Evolutionary conservation across 2,888 invertebrate genomes (phyloP), one percentile per base, ranked within the genome.

Genomic region (Hyposoter didymator): DNA sequence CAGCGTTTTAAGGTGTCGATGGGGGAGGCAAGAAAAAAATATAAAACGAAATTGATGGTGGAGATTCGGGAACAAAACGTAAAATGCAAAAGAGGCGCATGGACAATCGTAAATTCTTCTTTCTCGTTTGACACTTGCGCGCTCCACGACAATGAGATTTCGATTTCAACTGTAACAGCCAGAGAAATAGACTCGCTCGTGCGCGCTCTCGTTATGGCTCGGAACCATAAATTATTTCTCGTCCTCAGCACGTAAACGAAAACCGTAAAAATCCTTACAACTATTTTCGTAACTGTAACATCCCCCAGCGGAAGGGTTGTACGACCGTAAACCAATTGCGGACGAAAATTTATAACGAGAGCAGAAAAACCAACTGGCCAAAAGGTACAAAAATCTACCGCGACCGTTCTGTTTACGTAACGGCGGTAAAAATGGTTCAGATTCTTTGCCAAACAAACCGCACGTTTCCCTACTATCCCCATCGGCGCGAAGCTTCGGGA

Each of bases 91-190:
- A 70, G 49, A 80, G 83, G 75, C 84, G 72, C 67, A 73, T 70
- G 69, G 74, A 49, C 78, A 88, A 88, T 90, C 90, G 88, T 90
- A 90, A 91, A 90, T 90, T 89, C 90, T 74, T 81, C 90, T 87
- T 90, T 70, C 70, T 87, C 86, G 1, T 14, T 64, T 43, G 64
- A 80, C 82, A 84, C 84, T 88, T 87, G 86, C 80, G 83, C 55
- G 59, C 52, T n/a, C 45, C 1, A n/a, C 74, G 84, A 89, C 89
- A 90, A 89, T 80, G 81, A 88, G 45, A 69, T 73, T 74, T 88
- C 86, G 90, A 92, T 93, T 91, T 92, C 91, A 93, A 93, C 79
- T 92, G 93, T 92, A 93, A 91, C 92, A 92, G 89, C 89, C 88
- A 84, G 87, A 87, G 88, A 91, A 91, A 90, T 88, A 90, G 73